Conservation (phyloP, 2,888 invertebrate genomes). For the Acanthoscelides obtectus region DNA sequence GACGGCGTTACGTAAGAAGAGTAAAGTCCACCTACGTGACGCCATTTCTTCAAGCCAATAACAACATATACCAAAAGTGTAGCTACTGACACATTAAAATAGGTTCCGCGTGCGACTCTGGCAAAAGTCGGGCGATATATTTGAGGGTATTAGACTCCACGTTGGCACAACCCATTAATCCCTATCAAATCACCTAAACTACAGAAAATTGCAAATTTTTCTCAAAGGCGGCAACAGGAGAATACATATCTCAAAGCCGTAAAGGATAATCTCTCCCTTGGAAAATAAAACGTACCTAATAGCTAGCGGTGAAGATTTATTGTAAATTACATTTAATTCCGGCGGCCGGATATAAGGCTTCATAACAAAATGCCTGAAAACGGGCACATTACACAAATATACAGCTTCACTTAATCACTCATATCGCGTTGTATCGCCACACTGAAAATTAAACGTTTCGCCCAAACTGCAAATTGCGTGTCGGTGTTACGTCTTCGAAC, state of each 20-base stretch:
- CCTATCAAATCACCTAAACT: background rate
- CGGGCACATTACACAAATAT: background rate
- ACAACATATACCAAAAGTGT: too few relatives aligned
- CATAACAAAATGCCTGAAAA: background rate
- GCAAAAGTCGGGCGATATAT: too few relatives aligned
- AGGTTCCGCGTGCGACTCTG: too few relatives aligned
- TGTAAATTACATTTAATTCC: constrained; percentile 15
- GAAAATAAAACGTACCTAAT: background rate
- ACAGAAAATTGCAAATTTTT: background rate
- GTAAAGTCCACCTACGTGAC: too few relatives aligned
- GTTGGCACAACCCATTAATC: too few relatives aligned
- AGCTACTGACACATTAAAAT: too few relatives aligned
- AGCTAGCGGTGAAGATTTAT: constrained; percentile 9
- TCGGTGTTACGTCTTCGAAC: background rate
- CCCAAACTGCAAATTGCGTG: background rate
- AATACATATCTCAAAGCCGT: background rate
- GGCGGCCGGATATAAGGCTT: background rate
- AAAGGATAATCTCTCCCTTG: background rate
- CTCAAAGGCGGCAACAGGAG: background rate
- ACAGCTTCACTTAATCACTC: background rate
- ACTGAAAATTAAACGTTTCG: background rate
- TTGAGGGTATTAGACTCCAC: too few relatives aligned
- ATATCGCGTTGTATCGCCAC: background rate
- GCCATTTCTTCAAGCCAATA: too few relatives aligned
- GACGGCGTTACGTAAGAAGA: too few relatives aligned